These are phyloP conservation scores for Phaonia tiefii DNA, from an alignment of 2,888 invertebrate genomes.

Conservation along the genomic window DNA sequence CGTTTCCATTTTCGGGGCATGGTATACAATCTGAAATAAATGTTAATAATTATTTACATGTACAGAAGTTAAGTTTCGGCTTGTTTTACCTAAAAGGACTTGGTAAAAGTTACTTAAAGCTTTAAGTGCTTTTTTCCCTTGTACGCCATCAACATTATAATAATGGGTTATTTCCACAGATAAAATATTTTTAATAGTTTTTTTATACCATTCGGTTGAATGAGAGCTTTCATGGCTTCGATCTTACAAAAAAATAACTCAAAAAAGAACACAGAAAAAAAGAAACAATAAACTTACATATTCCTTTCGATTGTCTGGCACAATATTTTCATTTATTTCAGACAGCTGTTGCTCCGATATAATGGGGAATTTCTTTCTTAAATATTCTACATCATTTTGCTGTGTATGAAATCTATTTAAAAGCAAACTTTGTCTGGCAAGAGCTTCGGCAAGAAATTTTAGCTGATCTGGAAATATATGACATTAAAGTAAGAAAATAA, in stretches of 20 bases:
- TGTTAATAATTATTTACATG: too few relatives aligned
- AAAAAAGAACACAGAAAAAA: background rate
- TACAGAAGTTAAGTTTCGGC: too few relatives aligned
- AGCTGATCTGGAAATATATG: background rate
- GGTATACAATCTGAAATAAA: too few relatives aligned
- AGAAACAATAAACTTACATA: background rate
- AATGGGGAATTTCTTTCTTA: slow-evolving; percentile 4
- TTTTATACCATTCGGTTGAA: background rate
- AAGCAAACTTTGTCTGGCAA: too few relatives aligned
- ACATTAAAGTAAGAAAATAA: background rate
- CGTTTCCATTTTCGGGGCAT: too few relatives aligned
- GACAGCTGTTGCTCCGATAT: background rate
- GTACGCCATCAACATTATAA: background rate
- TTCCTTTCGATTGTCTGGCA: background rate
- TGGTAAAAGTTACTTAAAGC: background rate
- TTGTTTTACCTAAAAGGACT: too few relatives aligned
- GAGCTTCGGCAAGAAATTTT: background rate
- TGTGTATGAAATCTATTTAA: too few relatives aligned
- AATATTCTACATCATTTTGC: background rate
- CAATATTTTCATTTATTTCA: background rate
- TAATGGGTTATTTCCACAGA: background rate
- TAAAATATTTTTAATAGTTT: background rate
- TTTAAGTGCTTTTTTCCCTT: background rate
- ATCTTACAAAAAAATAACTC: background rate
- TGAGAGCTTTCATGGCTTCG: too few relatives aligned